phyloP scores from a whole-genome alignment of 2,888 invertebrate species.

The Diarsia dahlii region DNA sequence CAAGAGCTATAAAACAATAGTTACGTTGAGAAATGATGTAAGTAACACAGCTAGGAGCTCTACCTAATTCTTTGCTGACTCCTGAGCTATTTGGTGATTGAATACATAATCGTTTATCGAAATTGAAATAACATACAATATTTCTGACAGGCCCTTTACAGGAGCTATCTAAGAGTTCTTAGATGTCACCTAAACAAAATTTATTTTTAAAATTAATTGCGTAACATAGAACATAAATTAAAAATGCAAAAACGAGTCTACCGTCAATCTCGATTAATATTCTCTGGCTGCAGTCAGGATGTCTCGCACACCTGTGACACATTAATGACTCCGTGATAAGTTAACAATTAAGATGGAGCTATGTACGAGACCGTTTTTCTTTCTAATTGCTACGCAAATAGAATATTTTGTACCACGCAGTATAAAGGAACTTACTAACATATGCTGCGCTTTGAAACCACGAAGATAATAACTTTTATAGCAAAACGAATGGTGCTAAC shows the following conservation, averaged over 20 bases:
- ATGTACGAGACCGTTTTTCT: conserved; percentile 47
- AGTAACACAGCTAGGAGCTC: background rate
- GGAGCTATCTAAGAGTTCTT: background rate
- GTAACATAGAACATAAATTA: conserved; percentile 40
- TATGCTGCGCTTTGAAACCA: conserved; percentile 1
- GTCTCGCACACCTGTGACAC: conserved; percentile 61
- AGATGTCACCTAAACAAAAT: conserved; percentile 12
- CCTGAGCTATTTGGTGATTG: background rate
- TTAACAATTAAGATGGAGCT: conserved; percentile 58
- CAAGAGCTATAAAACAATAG: conserved; percentile 62
- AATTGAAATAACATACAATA: background rate
- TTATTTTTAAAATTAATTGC: conserved; percentile 36
- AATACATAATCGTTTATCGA: background rate
- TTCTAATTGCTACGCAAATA: conserved; percentile 57
- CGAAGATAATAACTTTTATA: conserved; percentile 7
- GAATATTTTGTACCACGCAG: conserved; percentile 41
- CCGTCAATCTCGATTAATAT: conserved; percentile 61
- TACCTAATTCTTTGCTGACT: background rate
- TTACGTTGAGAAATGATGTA: conserved; percentile 19
- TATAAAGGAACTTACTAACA: conserved; percentile 11
- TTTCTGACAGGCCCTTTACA: background rate
- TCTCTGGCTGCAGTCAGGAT: conserved; percentile 58
- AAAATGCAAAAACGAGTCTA: conserved; percentile 46
- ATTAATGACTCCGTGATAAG: conserved; percentile 59
- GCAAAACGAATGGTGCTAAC: conserved; percentile 13